phyloP scores from a whole-genome alignment of 2,888 invertebrate species.

The Bembecia ichneumoniformis region DNA sequence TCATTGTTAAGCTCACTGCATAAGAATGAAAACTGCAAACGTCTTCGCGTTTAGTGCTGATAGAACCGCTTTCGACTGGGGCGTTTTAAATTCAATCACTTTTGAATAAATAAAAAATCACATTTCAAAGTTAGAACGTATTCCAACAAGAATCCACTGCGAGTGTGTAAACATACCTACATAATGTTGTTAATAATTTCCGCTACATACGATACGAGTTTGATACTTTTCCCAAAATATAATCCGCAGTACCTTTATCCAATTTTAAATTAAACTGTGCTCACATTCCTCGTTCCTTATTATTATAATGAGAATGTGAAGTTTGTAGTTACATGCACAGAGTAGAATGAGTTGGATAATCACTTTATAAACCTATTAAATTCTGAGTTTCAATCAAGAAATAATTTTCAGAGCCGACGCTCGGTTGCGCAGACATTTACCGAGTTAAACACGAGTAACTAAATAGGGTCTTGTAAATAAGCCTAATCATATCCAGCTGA shows the following conservation, averaged over 20 bases:
- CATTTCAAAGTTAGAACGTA: no score
- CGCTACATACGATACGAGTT: background rate
- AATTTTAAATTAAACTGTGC: background rate
- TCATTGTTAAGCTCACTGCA: no score
- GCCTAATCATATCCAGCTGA: background rate
- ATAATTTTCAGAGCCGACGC: conserved; percentile 11
- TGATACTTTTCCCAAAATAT: background rate
- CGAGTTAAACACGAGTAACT: background rate
- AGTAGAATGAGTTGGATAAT: conserved; percentile 32
- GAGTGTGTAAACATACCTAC: no score
- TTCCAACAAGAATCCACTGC: no score
- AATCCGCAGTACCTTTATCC: conserved; percentile 1
- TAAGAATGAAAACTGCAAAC: no score
- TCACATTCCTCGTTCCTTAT: conserved; percentile 30
- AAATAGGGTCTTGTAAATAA: background rate
- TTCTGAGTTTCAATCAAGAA: conserved; percentile 21
- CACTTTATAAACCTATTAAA: conserved; percentile 28
- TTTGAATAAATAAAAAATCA: no score
- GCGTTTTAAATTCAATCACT: no score
- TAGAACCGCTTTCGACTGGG: no score
- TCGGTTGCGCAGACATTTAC: background rate
- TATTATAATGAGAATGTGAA: conserved; percentile 45
- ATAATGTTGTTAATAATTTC: no score
- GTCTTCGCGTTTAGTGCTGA: no score
- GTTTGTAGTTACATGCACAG: conserved; percentile 35